phyloP scores from a whole-genome alignment of 1,140 invertebrate species.

The Homarus americanus region DNA sequence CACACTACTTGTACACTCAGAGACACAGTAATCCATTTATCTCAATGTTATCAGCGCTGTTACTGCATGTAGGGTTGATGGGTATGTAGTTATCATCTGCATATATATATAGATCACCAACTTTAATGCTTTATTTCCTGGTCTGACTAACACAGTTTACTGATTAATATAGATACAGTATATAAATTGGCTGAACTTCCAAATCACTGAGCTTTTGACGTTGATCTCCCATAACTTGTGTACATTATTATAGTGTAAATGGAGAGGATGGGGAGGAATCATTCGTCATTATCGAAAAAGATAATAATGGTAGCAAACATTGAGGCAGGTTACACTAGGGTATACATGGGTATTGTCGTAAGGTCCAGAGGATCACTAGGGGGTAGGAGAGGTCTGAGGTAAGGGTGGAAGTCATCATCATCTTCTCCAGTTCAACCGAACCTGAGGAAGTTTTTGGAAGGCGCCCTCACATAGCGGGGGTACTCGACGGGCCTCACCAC shows the following conservation, averaged over 20 bases:
- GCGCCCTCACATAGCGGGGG: conserved; percentile 20
- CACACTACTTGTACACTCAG: too few relatives aligned
- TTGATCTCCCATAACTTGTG: neutral
- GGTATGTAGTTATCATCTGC: too few relatives aligned
- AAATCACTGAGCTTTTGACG: conserved; percentile 3
- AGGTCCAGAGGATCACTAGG: neutral
- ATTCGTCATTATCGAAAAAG: neutral
- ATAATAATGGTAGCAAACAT: neutral
- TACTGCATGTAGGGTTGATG: too few relatives aligned
- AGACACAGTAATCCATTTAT: too few relatives aligned
- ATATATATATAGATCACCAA: neutral
- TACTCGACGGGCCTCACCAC: neutral
- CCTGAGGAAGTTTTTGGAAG: conserved; percentile 28
- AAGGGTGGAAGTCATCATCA: neutral
- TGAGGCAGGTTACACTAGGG: neutral
- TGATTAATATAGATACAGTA: neutral
- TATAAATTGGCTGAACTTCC: neutral
- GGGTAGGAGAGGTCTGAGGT: neutral
- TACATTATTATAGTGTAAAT: neutral
- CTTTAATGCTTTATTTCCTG: neutral
- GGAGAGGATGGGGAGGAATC: neutral
- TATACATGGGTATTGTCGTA: neutral
- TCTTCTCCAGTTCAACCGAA: conserved; percentile 35
- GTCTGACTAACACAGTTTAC: neutral
- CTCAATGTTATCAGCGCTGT: too few relatives aligned